Evolutionary conservation across 2,113 vertebrate species (phyloP).

Genomic region (Eulacestoma nigropectus): DNA sequence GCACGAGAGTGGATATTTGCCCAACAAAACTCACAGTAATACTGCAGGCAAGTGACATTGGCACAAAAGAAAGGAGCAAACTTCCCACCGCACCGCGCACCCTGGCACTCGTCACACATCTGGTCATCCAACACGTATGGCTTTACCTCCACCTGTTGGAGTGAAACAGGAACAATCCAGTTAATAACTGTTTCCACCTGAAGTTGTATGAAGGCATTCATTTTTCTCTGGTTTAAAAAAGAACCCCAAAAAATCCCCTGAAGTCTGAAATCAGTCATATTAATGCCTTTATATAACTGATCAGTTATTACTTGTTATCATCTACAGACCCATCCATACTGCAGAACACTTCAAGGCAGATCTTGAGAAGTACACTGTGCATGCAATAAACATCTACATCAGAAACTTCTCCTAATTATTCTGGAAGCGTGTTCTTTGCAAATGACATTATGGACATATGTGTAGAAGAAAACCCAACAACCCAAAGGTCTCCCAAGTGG

Average conservation of each 20-base stretch:
- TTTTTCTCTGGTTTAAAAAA: background rate
- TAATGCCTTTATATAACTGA: background rate
- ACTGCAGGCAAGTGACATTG: constrained; percentile 99
- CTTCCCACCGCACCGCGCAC: constrained; percentile 92
- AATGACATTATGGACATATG: accelerated
- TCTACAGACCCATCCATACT: background rate
- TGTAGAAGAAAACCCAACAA: background rate
- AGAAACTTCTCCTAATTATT: background rate
- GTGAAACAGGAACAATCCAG: background rate
- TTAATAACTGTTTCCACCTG: background rate
- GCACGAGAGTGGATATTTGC: constrained; percentile 98
- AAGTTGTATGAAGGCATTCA: background rate
- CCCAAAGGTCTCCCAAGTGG: background rate
- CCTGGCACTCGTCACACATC: constrained; percentile 98
- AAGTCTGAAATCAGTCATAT: background rate
- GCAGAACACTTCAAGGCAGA: background rate
- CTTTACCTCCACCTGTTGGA: constrained; percentile 92
- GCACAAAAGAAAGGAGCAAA: constrained; percentile 98
- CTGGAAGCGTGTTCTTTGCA: background rate
- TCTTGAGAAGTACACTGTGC: background rate
- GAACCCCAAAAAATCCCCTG: accelerated
- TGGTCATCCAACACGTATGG: constrained; percentile 97
- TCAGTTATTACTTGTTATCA: background rate
- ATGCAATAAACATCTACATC: background rate
- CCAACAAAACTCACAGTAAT: constrained; percentile 99